Percentiles rank a stretch among this genome's conserved stretches.
Evolutionary conservation across 2,888 invertebrate genomes (phyloP).

Genomic region (Phalangium opilio): DNA sequence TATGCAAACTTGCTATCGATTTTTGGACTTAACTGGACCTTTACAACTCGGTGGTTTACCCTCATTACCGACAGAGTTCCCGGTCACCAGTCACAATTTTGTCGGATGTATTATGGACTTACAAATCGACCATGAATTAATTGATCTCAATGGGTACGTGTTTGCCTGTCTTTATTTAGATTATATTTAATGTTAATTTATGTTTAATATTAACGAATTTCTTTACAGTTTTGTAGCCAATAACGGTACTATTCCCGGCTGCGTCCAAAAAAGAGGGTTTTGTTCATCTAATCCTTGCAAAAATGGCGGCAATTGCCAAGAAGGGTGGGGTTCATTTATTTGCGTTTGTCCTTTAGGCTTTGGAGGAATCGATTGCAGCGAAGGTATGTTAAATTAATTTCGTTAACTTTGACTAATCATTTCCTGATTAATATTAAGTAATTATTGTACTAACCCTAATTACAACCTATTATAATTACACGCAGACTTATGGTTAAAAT

Average conservation of each 20-base stretch:
- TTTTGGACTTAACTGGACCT: conserved; percentile 77
- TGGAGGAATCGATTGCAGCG: conserved; percentile 68
- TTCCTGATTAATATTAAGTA: no score
- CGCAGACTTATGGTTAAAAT: no score
- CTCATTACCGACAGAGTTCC: conserved; percentile 42
- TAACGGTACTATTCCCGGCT: conserved; percentile 73
- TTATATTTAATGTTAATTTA: no score
- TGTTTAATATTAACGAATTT: no score
- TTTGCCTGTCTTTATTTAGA: no score
- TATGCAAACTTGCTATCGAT: conserved; percentile 43
- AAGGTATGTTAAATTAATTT: no score
- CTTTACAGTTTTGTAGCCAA: conserved; percentile 57
- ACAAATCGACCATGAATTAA: conserved; percentile 62
- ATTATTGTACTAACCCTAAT: no score
- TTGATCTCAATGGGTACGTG: conserved; percentile 61
- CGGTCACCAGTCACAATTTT: conserved; percentile 43
- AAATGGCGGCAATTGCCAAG: conserved; percentile 69
- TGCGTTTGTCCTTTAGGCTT: conserved; percentile 62
- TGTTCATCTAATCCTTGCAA: conserved; percentile 74
- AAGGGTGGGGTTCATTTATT: conserved; percentile 73
- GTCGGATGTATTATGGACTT: conserved; percentile 82
- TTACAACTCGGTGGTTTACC: conserved; percentile 83
- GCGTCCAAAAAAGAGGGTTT: conserved; percentile 64
- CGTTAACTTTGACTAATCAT: no score
- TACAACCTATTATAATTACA: no score